Base-by-base conservation (phyloP, 2,113 vertebrate genomes). In the Nymphicus hollandicus region DNA sequence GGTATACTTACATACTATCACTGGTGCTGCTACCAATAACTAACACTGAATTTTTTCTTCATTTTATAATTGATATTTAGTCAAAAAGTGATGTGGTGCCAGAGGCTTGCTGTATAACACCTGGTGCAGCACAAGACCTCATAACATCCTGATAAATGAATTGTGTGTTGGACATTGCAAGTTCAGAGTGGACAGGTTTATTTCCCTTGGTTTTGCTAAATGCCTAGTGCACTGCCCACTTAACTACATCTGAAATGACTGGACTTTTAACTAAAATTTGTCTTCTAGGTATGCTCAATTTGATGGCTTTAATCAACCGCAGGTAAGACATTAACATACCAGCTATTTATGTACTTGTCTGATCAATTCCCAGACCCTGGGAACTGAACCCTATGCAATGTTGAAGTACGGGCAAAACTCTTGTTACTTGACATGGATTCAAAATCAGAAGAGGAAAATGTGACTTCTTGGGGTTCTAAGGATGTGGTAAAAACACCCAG, bases 161-260 rank as follows among this genome's bases (percentile, higher is more conserved):
- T 3, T 50, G 33, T 22, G 22, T 1, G 1, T 28, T 64, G 33
- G 23, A 20, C 5, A 14, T 41, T 4, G 4, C 13, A n/a, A 5
- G 69, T 77, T 46, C 60, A 46, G 23, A 13, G 31, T 5, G 39
- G 41, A 47, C 25, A 64, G 4, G 10, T 37, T 13, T 27, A 47
- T 56, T 65, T 47, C 35, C 41, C 14, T 44, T 76, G 47, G 60
- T 53, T 79, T 63, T 85, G 60, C 47, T 68, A 18, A 91, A 53
- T 0, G 1, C 39, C 27, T 50, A 3, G 7, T 22, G 33, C 0
- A 0, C 7, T 52, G 50, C 46, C 53, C 28, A 27, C 13, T 41
- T 37, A 37, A 8, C n/a, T 55, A 5, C 27, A 14, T 18, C n/a
- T 81, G 46, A 69, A 91, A 73, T 1, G 7, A 74, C 14, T 10